Percentiles rank a stretch among this genome's conserved stretches.
Conservation (phyloP, 37 sponge, comb jelly and placozoan species). For the Tethya wilhelma region DNA sequence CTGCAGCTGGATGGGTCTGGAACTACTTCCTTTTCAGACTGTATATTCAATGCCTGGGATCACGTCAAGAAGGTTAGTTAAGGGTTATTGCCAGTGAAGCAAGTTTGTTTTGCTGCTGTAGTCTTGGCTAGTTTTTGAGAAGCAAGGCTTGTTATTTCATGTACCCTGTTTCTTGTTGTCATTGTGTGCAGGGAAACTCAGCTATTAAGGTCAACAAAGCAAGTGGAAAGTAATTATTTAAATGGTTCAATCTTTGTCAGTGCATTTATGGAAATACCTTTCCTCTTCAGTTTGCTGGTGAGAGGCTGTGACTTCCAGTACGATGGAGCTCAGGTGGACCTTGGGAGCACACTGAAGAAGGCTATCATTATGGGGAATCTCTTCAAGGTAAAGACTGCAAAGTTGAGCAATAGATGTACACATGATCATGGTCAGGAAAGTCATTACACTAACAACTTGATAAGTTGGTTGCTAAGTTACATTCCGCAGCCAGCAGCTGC, state of each 20-base stretch:
- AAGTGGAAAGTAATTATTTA: conserved; percentile 18
- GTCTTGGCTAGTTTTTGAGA: too few species aligned
- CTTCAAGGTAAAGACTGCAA: conserved; percentile 30
- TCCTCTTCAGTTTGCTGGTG: conserved; percentile 29
- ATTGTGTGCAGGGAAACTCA: conserved; percentile 24
- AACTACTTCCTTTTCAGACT: conserved; percentile 36
- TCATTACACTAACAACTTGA: too few species aligned
- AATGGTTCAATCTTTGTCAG: not conserved
- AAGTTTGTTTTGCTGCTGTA: not conserved
- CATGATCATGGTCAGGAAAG: too few species aligned
- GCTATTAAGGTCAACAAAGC: conserved; percentile 20
- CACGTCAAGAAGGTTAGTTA: conserved; percentile 16
- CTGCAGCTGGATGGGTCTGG: conserved; percentile 36
- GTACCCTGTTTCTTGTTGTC: not conserved
- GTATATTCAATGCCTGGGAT: conserved; percentile 50
- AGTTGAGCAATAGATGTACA: too few species aligned
- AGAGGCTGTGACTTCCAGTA: conserved; percentile 36
- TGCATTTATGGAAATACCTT: not conserved
- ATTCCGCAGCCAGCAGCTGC: too few species aligned
- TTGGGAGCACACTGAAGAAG: conserved; percentile 34
- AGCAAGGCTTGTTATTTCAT: too few species aligned
- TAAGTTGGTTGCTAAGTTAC: too few species aligned
- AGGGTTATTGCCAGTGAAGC: not conserved
- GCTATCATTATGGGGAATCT: conserved; percentile 53
- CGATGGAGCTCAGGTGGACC: conserved; percentile 25